Base-by-base conservation (phyloP, 2,113 vertebrate species). In the Motacilla alba region DNA sequence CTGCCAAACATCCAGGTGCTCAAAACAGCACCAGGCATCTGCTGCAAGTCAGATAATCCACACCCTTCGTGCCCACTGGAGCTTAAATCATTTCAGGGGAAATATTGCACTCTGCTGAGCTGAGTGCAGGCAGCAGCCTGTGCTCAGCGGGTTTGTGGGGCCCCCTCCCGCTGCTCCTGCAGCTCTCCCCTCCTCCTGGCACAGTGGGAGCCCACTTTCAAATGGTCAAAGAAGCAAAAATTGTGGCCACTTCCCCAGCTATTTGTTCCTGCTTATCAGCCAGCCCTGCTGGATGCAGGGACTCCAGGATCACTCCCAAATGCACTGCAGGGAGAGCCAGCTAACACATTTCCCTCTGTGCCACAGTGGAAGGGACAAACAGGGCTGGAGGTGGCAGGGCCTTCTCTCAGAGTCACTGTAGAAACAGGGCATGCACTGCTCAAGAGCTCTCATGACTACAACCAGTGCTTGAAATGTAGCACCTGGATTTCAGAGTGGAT, bases 1-100 rank as follows among this genome's bases (percentile, higher is more conserved):
- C 68, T 81, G 93, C 76, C 91, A 94, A 89, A 62, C 59, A 89
- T 74, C 80, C 66, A 94, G 93, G 89, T 77, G 91, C 89, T 86
- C 85, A 31, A 49, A 92, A 53, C 72, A 94, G 86, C 89, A 89
- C 83, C 68, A 90, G 86, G 72, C 94, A 83, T 70, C 93, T 95
- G 89, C 83, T 95, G 80, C 15, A 23, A 80, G 76, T 74, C 80
- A 90, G 67, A 41, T 46, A 47, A 77, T 91, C 91, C 91, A 70
- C 89, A 91, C 83, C 73, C 77, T 80, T 74, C 55, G 2, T 91
- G 80, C 83, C 77, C 83, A 63, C 77, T 55, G 63, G 56, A 85
- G 49, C 68, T 94, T 55, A 39, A 82, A 83, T 73, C 5, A 4
- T 63, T 83, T 44, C 77, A 83, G 55, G 66, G 0, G 10, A 69